phyloP scores from a whole-genome alignment of 2,888 invertebrate genomes.

The Leptogaster cylindrica region DNA sequence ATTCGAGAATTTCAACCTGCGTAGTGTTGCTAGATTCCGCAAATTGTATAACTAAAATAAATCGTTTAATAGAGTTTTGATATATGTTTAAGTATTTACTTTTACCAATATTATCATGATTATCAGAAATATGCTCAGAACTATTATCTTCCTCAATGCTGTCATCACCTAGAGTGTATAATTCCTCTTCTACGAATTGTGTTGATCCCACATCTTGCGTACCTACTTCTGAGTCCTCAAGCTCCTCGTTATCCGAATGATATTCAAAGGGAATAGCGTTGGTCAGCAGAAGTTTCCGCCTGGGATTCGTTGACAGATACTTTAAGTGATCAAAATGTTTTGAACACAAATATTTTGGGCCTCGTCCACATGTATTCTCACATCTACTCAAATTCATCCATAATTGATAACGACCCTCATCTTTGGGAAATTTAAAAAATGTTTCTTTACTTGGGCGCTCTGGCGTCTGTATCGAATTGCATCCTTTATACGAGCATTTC shows the following conservation, averaged over 20 bases:
- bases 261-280: slow-evolving; percentile 41
- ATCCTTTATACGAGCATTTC: slow-evolving; percentile 41
- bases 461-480: neutral
- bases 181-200: slow-evolving; percentile 37
- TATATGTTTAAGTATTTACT: too few species aligned
- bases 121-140: too few species aligned
- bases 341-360: slow-evolving; percentile 42
- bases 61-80: too few species aligned
- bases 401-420: slow-evolving; percentile 20
- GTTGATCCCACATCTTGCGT: slow-evolving; percentile 5
- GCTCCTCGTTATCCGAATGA: slow-evolving; percentile 40
- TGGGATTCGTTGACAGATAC: slow-evolving; percentile 44
- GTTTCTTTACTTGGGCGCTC: slow-evolving; percentile 22
- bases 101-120: too few species aligned
- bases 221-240: neutral
- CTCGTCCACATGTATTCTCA: slow-evolving; percentile 13
- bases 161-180: neutral
- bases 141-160: neutral
- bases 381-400: slow-evolving; percentile 41
- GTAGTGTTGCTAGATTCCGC: neutral
- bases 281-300: slow-evolving; percentile 39
- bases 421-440: slow-evolving; percentile 44
- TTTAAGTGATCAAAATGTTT: slow-evolving; percentile 45
- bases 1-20: slow-evolving; percentile 1
- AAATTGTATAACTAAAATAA: neutral